phyloP scores from a whole-genome alignment of 1,140 invertebrate genomes.

The Trinorchestia longiramus region DNA sequence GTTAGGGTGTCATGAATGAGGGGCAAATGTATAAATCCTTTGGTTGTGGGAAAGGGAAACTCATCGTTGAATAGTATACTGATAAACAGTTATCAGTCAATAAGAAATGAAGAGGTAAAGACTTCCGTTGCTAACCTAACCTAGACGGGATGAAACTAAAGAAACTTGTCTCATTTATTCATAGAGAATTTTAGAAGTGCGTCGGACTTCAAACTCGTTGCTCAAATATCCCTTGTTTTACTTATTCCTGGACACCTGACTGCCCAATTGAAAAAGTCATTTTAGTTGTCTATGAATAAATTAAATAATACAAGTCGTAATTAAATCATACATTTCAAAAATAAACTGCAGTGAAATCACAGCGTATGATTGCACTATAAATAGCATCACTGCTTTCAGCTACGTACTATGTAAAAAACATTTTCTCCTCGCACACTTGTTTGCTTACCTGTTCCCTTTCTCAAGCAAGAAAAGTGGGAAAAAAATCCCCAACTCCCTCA shows the following conservation, averaged over 20 bases:
- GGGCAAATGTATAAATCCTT: background rate
- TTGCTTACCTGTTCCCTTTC: background rate
- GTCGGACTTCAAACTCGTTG: too few species aligned
- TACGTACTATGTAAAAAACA: background rate
- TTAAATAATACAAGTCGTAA: too few species aligned
- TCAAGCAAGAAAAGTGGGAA: background rate
- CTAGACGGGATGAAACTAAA: too few species aligned
- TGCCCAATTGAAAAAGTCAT: background rate
- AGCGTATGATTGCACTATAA: background rate
- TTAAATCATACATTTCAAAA: too few species aligned
- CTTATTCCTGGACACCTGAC: background rate
- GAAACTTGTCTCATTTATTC: too few species aligned
- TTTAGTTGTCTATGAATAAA: background rate
- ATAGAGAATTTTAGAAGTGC: too few species aligned
- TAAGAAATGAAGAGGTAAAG: background rate
- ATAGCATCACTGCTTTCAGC: background rate
- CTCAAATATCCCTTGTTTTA: background rate
- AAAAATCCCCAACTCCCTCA: background rate
- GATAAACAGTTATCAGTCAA: background rate
- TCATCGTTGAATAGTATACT: background rate
- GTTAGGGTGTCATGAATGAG: background rate
- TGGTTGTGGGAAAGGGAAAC: background rate
- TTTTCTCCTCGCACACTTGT: background rate
- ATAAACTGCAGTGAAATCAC: too few species aligned
- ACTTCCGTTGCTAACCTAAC: background rate